Conservation (phyloP, 2,797 vertebrate genomes). For the Malacoctenus gilli region DNA sequence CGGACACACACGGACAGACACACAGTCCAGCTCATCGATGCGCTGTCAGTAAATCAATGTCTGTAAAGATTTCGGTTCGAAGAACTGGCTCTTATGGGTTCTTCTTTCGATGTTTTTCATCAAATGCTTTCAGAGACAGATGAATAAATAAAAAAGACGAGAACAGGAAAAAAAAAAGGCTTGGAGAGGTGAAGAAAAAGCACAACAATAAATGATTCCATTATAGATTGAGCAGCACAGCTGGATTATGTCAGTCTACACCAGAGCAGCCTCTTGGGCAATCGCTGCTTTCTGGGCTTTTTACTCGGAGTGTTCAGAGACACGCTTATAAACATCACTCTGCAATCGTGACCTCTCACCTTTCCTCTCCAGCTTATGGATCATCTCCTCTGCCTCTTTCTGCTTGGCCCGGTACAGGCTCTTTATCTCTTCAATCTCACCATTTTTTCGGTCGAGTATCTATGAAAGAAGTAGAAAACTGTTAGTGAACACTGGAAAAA, state of each 20-base stretch:
- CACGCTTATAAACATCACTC: constrained; percentile 68
- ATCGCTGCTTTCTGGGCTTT: constrained; percentile 51
- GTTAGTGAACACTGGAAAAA: not conserved
- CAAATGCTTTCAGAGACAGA: constrained; percentile 18
- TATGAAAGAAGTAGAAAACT: constrained; percentile 58
- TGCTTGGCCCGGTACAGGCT: constrained; percentile 84
- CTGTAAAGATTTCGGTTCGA: constrained; percentile 43
- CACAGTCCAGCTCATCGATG: constrained; percentile 22
- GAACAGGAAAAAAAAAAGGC: not conserved
- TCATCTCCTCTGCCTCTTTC: constrained; percentile 86
- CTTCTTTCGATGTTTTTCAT: constrained; percentile 16
- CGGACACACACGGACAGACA: constrained; percentile 22
- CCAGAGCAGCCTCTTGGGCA: constrained; percentile 29
- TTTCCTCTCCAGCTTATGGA: constrained; percentile 91
- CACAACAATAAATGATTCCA: constrained; percentile 27
- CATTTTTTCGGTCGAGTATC: constrained; percentile 95
- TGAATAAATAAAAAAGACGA: constrained; percentile 1
- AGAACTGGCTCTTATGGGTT: constrained; percentile 19
- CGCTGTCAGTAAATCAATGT: constrained; percentile 44
- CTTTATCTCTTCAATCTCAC: constrained; percentile 91
- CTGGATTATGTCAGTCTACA: constrained; percentile 66
- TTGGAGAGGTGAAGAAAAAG: constrained; percentile 17
- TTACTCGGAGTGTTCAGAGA: constrained; percentile 70
- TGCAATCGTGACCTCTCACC: constrained; percentile 79
- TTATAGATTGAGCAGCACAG: constrained; percentile 57